Percentiles rank a stretch among this genome's conserved stretches.
Conservation (phyloP, 2,797 vertebrate species). For the Clarias platycephalus region DNA sequence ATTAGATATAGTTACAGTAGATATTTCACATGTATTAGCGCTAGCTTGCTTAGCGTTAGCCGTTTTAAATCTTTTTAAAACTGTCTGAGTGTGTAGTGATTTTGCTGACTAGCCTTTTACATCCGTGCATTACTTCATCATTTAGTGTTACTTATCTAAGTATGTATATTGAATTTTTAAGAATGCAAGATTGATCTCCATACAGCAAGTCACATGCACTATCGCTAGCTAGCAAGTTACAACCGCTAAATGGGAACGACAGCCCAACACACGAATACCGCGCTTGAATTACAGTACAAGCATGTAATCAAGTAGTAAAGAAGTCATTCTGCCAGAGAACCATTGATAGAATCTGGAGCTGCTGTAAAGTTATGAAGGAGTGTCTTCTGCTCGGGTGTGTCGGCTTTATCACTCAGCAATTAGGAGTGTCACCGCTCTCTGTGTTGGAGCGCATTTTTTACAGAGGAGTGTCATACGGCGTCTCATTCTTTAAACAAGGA, state of each 20-base stretch:
- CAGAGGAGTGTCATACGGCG: slow-evolving; percentile 49
- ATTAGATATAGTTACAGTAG: not conserved
- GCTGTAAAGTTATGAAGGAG: slow-evolving; percentile 21
- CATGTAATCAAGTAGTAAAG: not conserved
- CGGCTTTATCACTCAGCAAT: slow-evolving; percentile 33
- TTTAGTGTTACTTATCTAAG: not conserved
- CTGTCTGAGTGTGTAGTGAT: not conserved
- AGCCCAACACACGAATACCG: fast-evolving
- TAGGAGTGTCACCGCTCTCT: slow-evolving; percentile 46
- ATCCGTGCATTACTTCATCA: not conserved
- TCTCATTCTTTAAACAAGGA: slow-evolving; percentile 13
- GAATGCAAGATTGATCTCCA: not conserved
- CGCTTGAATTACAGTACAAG: not conserved
- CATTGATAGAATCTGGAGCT: slow-evolving; percentile 1
- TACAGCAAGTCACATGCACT: not conserved
- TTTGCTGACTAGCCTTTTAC: not conserved
- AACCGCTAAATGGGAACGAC: not conserved
- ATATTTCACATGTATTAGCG: not conserved
- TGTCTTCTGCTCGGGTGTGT: slow-evolving; percentile 39
- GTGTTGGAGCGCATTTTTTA: slow-evolving; percentile 38
- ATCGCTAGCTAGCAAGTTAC: not conserved
- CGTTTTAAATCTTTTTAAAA: not conserved
- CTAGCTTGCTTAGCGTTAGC: not conserved
- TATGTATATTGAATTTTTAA: not conserved
- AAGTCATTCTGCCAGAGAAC: not conserved